Conservation (phyloP, 2,113 vertebrate species). For the Lepidothrix coronata region DNA sequence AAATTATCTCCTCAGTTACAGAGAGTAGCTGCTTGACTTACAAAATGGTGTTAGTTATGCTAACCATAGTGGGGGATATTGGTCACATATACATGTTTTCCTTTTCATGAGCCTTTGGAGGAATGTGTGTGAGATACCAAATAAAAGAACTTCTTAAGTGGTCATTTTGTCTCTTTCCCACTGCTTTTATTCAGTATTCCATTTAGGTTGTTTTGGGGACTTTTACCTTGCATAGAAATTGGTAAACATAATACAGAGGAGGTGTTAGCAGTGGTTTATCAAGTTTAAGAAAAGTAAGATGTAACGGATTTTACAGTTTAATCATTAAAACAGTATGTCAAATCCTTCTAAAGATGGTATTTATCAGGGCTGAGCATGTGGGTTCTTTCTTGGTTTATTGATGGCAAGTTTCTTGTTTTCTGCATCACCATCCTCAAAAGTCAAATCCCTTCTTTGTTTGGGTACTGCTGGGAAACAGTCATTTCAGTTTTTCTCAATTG, state of each 20-base stretch:
- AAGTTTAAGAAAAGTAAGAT: background rate
- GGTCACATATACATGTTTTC: rapidly evolving
- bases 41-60: background rate
- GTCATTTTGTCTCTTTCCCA: background rate
- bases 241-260: background rate
- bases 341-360: background rate
- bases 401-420: background rate
- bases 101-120: background rate
- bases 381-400: background rate
- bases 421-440: background rate
- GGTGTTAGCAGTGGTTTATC: background rate
- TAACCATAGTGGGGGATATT: background rate
- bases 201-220: background rate
- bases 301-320: background rate
- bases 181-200: background rate
- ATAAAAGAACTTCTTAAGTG: background rate
- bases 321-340: background rate
- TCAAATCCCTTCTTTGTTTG: background rate
- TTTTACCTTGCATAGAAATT: background rate
- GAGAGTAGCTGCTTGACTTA: background rate
- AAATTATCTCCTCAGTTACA: background rate
- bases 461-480: background rate
- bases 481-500: background rate
- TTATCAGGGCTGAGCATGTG: background rate
- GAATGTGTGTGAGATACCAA: background rate